These are phyloP conservation scores for Rhabdophis nuchalis DNA, from an alignment of 2,797 vertebrate species.

Conservation along the genomic window DNA sequence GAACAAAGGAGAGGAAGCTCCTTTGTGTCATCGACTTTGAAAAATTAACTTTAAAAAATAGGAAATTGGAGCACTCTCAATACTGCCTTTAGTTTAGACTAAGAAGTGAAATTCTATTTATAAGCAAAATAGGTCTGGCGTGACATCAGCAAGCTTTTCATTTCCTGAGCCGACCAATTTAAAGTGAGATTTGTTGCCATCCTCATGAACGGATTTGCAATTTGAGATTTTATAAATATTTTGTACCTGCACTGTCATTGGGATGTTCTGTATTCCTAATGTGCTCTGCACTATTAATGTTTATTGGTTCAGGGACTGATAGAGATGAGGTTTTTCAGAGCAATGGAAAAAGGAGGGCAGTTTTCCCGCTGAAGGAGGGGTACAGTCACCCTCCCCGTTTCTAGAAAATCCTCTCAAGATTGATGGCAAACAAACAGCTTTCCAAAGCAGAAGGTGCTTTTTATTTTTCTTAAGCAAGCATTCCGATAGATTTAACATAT, in stretches of 20 bases:
- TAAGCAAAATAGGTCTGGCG: neutral
- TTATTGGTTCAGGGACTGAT: neutral
- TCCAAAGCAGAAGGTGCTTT: neutral
- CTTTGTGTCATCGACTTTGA: neutral
- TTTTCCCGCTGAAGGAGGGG: neutral
- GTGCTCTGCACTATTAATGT: neutral
- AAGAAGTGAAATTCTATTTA: slow-evolving; percentile 5
- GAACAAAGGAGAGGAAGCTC: neutral
- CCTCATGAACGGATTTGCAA: neutral
- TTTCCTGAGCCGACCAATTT: neutral
- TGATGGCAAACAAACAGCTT: neutral
- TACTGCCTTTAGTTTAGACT: neutral
- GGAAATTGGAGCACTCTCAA: neutral
- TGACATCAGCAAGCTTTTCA: neutral
- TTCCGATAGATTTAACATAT: neutral
- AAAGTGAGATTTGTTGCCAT: neutral
- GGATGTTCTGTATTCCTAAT: neutral
- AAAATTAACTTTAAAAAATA: neutral
- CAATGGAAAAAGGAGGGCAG: neutral
- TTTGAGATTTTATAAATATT: slow-evolving; percentile 1
- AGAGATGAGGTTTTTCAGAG: too few species aligned
- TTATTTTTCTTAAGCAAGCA: neutral
- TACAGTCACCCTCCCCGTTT: neutral
- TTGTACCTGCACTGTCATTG: neutral
- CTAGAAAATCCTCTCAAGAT: neutral